Conservation (phyloP, 35 echinoderm and acorn worm genomes). For the Strongylocentrotus purpuratus region DNA sequence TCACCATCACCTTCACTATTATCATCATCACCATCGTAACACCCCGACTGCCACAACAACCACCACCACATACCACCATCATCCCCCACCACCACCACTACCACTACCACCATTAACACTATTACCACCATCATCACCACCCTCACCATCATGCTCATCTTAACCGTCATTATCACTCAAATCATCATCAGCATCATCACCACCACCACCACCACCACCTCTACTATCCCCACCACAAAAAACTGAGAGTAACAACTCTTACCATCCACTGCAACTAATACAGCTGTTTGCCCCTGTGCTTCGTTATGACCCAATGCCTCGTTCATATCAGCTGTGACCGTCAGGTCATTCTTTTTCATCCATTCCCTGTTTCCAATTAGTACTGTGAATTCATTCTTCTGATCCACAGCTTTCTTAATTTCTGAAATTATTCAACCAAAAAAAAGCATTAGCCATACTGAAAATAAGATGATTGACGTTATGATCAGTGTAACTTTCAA, state of each 20-base stretch:
- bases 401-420: not conserved
- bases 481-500: not conserved
- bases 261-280: slow-evolving; percentile 88
- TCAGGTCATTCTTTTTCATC: slow-evolving; percentile 83
- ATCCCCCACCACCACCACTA: not conserved
- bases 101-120: not conserved
- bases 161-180: no score
- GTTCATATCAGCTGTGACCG: slow-evolving; percentile 75
- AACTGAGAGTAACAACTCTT: not conserved
- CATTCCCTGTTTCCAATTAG: slow-evolving; percentile 94
- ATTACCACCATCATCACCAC: not conserved
- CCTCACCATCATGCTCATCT: no score
- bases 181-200: not conserved
- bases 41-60: no score
- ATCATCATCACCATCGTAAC: no score
- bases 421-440: not conserved
- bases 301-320: slow-evolving; percentile 67
- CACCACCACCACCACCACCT: not conserved
- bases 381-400: slow-evolving; percentile 50
- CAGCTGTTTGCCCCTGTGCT: slow-evolving; percentile 80
- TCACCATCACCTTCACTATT: no score
- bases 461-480: not conserved
- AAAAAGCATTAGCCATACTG: not conserved
- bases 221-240: not conserved
- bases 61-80: not conserved